Conservation (phyloP, 2,113 vertebrate species). For the Xiphophorus couchianus region DNA sequence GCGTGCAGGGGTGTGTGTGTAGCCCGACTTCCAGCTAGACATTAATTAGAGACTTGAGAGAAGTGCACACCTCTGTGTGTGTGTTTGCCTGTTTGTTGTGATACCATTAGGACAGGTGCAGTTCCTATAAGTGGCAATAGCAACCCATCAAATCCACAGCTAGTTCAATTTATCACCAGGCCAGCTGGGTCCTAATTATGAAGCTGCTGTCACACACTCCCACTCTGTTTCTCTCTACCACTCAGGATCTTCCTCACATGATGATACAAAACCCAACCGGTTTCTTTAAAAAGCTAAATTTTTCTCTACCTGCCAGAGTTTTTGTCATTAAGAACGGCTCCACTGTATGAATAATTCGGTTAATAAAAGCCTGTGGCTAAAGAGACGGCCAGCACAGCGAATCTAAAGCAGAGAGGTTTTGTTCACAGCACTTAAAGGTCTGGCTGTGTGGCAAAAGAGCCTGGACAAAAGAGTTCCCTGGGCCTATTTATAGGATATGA, state of each 20-base stretch:
- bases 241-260: not conserved
- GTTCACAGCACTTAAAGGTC: not conserved
- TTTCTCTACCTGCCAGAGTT: not conserved
- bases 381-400: too few relatives aligned
- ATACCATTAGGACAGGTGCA: slow-evolving; percentile 33
- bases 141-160: slow-evolving; percentile 41
- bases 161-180: slow-evolving; percentile 36
- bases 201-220: slow-evolving; percentile 8
- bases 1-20: not conserved
- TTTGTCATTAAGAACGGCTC: not conserved
- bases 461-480: not conserved
- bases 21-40: slow-evolving; percentile 1
- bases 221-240: not conserved
- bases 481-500: not conserved
- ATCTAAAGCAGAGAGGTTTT: not conserved
- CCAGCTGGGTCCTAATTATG: slow-evolving; percentile 47
- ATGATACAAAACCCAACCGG: not conserved
- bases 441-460: not conserved
- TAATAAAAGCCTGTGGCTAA: too few relatives aligned
- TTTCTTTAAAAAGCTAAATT: not conserved
- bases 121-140: slow-evolving; percentile 31
- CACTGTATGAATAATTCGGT: not conserved
- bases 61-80: not conserved
- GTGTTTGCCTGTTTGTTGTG: not conserved
- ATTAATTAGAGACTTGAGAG: not conserved